Evolutionary conservation across 2,888 invertebrate species (phyloP), one percentile per base, ranked within the genome.

Genomic region (Elysia crispata): DNA sequence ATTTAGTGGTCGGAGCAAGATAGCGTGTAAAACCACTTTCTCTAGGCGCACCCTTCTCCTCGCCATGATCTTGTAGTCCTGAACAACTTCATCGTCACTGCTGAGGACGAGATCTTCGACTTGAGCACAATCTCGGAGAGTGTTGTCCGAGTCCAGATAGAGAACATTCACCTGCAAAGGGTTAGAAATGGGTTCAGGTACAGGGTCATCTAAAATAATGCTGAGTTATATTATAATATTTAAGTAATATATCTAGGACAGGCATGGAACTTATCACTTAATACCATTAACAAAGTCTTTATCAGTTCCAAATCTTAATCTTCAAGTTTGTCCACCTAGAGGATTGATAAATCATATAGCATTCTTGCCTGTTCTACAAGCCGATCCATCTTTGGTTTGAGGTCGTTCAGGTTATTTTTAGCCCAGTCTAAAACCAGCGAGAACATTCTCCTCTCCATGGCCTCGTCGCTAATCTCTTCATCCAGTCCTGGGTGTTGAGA

Each of bases 91-190:
- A 33, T 95, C 95, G 91, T 96, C 95, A 81, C 94, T 92, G 80
- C 94, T 92, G 82, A 94, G 94, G 28, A 93, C 93, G 41, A 93
- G 93, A 76, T 89, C 91, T 11, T 95, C 95, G 88, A 96, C 93
- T 89, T 95, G 95, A 82, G 95, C 94, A 92, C 96, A 96, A 93
- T 96, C 96, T 87, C 95, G 95, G 85, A 96, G 93, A 57, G 94
- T 94, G 90, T 96, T 96, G 83, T 91, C 95, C 82, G 94, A 93
- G 85, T 95, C 95, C 82, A 96, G 94, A 92, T 95, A 96, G 89
- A 96, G 93, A 92, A 96, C 94, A 91, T 95, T 95, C 28, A 95
- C 94, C 93, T 94, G 86, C 41, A 11, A 11, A 41, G 11, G 11
- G 41, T 11, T 6, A 41, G n/a, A n/a, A n/a, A n/a, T n/a, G n/a